Conservation (phyloP, 37 sponge, comb jelly and placozoan species). For the Ephydatia muelleri region DNA sequence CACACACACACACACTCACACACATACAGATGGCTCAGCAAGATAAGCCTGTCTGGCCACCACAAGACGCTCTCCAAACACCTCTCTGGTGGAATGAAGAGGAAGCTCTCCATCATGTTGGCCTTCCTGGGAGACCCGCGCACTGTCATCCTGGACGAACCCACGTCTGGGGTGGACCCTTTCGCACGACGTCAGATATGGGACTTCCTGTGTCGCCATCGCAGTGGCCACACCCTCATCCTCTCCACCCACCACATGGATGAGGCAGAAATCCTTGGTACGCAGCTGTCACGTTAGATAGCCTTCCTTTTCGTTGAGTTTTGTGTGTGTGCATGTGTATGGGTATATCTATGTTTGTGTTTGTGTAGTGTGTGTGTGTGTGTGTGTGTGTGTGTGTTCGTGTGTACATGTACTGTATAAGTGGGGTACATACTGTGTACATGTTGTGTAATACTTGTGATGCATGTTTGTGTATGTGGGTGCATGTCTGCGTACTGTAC, state of each 20-base stretch:
- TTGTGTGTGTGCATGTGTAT: no score
- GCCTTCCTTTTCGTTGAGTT: no score
- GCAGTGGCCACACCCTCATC: conserved; percentile 84
- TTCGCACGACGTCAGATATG: conserved; percentile 92
- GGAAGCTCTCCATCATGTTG: conserved; percentile 90
- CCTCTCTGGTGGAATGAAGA: conserved; percentile 92
- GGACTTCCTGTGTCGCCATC: conserved; percentile 85
- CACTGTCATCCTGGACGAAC: conserved; percentile 96
- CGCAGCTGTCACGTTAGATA: no score
- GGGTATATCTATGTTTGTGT: no score
- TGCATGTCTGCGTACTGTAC: no score
- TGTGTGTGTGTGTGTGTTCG: no score
- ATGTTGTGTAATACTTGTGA: no score
- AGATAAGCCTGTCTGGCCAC: conserved; percentile 51
- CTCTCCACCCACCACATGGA: conserved; percentile 99
- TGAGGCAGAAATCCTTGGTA: conserved; percentile 93
- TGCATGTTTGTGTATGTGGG: no score
- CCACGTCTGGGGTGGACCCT: conserved; percentile 97
- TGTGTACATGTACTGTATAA: no score
- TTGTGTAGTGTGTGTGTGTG: no score
- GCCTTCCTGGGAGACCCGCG: conserved; percentile 86
- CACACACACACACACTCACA: no score
- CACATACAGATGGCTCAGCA: conserved; percentile 55
- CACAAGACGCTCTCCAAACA: conserved; percentile 35
- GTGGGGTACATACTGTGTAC: not conserved